Evolutionary conservation across 2,797 vertebrate species (phyloP).

Genomic region (Fratercula arctica): DNA sequence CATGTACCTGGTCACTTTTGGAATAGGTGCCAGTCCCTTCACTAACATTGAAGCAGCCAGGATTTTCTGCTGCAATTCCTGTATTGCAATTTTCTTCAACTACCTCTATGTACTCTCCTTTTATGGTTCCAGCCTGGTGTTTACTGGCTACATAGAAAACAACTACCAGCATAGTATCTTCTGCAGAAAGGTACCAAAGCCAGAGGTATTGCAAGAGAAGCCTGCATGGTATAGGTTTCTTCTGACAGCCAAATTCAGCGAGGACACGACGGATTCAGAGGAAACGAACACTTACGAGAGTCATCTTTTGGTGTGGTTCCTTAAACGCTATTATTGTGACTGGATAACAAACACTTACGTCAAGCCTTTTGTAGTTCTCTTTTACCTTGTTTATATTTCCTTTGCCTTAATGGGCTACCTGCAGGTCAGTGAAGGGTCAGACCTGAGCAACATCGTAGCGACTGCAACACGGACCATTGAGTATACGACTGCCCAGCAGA

Average conservation of each 20-base stretch:
- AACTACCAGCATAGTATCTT: slow-evolving; percentile 98
- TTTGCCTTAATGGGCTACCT: slow-evolving; percentile 99
- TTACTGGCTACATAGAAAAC: slow-evolving; percentile 98
- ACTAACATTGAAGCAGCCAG: slow-evolving; percentile 99
- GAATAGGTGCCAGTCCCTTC: slow-evolving; percentile 98
- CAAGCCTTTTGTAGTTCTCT: slow-evolving; percentile 98
- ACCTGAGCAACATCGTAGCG: slow-evolving; percentile 95
- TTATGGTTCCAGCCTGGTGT: slow-evolving; percentile 97
- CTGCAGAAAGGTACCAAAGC: slow-evolving; percentile 93
- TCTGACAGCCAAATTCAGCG: slow-evolving; percentile 95
- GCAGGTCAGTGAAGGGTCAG: slow-evolving; percentile 95
- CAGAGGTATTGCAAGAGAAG: slow-evolving; percentile 91
- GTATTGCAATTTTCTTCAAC: slow-evolving; percentile 92
- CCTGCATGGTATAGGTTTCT: slow-evolving; percentile 97
- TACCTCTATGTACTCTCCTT: slow-evolving; percentile 98
- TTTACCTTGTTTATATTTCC: slow-evolving; percentile 99
- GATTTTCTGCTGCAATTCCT: slow-evolving; percentile 96
- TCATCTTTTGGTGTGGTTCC: slow-evolving; percentile 95
- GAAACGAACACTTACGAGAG: slow-evolving; percentile 91
- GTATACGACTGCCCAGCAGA: slow-evolving; percentile 94
- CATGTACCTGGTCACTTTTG: slow-evolving; percentile 96
- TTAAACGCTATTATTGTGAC: slow-evolving; percentile 96
- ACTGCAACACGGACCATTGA: slow-evolving; percentile 94
- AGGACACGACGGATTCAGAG: slow-evolving; percentile 82
- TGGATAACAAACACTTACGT: slow-evolving; percentile 99